Evolutionary conservation across 2,113 vertebrate species (phyloP).

Genomic region (Paradisaea rubra): DNA sequence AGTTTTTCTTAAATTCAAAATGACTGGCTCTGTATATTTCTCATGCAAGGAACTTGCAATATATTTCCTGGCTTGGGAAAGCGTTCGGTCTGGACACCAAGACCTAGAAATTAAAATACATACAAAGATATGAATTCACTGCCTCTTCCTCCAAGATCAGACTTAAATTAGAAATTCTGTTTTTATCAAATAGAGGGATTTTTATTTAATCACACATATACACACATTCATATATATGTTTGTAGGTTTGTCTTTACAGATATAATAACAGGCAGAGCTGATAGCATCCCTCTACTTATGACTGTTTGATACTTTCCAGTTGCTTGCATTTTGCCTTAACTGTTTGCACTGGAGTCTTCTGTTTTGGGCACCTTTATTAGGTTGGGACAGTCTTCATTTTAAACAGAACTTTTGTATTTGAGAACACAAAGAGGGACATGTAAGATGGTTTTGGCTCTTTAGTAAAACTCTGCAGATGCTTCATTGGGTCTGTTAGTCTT

Average conservation of each 20-base stretch:
- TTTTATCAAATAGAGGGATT: neutral
- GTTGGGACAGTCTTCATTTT: neutral
- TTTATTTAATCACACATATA: neutral
- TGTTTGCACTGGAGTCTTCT: neutral
- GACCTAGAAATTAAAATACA: slow-evolving; percentile 61
- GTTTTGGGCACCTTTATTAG: neutral
- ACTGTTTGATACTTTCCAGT: neutral
- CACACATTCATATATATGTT: neutral
- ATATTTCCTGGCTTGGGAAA: slow-evolving; percentile 77
- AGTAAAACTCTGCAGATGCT: neutral
- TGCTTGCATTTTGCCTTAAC: neutral
- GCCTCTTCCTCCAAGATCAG: neutral
- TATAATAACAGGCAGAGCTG: neutral
- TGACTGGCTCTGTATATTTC: slow-evolving; percentile 75
- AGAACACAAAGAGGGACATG: neutral
- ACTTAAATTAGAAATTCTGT: neutral
- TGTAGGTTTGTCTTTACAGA: neutral
- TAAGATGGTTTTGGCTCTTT: neutral
- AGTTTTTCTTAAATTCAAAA: slow-evolving; percentile 74
- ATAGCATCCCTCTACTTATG: neutral
- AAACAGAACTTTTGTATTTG: neutral
- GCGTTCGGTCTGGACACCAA: slow-evolving; percentile 77
- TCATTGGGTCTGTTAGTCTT: neutral
- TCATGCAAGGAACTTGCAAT: slow-evolving; percentile 70
- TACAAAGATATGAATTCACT: neutral